phyloP scores from a whole-genome alignment of 2,113 vertebrate genomes.

The Deroptyus accipitrinus region DNA sequence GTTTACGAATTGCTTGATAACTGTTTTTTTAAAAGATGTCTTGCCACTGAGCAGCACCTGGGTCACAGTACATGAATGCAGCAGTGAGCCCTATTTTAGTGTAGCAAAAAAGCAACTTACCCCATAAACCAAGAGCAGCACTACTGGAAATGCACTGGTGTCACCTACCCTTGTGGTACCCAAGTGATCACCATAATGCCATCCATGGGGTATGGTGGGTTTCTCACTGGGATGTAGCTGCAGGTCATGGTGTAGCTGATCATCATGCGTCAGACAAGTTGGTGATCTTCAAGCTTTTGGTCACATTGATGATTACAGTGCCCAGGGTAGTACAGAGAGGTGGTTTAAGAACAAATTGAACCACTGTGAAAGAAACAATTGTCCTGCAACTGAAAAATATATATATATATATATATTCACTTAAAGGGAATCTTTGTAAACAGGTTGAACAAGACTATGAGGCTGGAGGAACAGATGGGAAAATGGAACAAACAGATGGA shows the following conservation, averaged over 20 bases:
- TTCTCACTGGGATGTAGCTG: background rate
- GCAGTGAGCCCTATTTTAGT: background rate
- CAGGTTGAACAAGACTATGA: conserved; percentile 63
- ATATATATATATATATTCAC: background rate
- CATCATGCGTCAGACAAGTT: background rate
- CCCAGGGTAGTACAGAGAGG: background rate
- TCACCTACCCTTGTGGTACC: background rate
- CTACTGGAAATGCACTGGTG: background rate
- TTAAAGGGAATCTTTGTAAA: conserved; percentile 50
- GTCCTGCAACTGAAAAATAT: background rate
- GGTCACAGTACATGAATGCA: background rate
- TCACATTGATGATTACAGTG: background rate
- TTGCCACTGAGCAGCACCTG: background rate
- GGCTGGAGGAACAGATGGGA: conserved; percentile 70
- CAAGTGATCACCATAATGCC: background rate
- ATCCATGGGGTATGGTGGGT: background rate
- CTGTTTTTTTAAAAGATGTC: background rate
- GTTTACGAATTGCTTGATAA: background rate
- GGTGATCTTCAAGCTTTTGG: accelerated
- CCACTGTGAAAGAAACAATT: background rate
- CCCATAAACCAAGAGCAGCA: background rate
- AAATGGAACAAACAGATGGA: conserved; percentile 72
- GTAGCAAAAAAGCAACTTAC: background rate
- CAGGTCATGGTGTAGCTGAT: background rate
- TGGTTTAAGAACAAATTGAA: background rate